Base-by-base conservation (phyloP, 2,113 vertebrate genomes). In the Salvelinus namaycush region DNA sequence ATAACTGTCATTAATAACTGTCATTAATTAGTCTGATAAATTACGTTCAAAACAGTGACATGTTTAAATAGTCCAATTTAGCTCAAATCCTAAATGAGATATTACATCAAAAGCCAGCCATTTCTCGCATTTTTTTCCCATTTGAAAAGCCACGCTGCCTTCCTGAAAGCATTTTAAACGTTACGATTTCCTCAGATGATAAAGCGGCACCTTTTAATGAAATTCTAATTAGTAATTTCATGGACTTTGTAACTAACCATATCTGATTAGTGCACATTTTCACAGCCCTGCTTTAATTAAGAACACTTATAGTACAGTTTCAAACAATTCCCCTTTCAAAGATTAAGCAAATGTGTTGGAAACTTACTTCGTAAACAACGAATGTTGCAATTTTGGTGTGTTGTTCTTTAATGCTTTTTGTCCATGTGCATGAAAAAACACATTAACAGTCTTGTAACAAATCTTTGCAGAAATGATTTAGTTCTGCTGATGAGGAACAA, bases 181-280 rank as follows among this genome's bases (percentile, higher is more conserved):
- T 99, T 98, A 97, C 90, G 96, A 99, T 99, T 97, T 95, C 95
- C 94, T 92, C 94, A 95, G 95, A 94, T 95, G 98, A 99, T 99
- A 99, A 98, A 95, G 95, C 95, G 89, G 92, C 96, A 98, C 98
- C 97, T 99, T 98, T 95, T 97, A 99, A 98, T 99, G 97, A 98
- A 99, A 98, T 98, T 97, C 97, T 98, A 99, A 99, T 99, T 98
- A 99, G 97, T 96, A 98, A 98, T 99, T 99, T 99, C 96, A 97
- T 97, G 96, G 96, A 98, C 97, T 99, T 98, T 98, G 96, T 97
- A 96, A 98, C 97, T 95, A 97, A 95, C 95, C 95, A 91, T 99
- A 99, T 99, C 98, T 98, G 97, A 99, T 99, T 97, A 98, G 96
- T 94, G 94, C 97, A 98, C 96, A 98, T 99, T 98, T 98, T 96